Evolutionary conservation across 2,888 invertebrate genomes (phyloP).

Genomic region (Cerastoderma edule): DNA sequence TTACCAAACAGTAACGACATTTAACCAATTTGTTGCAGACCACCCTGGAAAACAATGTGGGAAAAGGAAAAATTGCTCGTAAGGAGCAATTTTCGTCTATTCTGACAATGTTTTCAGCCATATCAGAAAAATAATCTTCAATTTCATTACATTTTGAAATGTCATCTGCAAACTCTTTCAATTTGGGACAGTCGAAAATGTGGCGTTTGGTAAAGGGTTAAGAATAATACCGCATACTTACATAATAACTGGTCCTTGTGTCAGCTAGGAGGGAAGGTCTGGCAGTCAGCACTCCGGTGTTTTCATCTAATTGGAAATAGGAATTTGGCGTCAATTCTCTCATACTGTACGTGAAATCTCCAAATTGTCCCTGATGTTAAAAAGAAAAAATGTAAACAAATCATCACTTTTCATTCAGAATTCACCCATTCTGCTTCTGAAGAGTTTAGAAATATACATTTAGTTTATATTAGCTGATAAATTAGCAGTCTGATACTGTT

Average conservation of each 20-base stretch:
- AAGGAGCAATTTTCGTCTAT: background rate
- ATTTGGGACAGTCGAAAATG: too few species aligned
- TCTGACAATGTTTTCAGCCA: background rate
- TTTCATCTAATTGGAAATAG: conserved; percentile 67
- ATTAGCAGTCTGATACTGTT: too few species aligned
- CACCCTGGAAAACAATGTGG: background rate
- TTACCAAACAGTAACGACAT: too few species aligned
- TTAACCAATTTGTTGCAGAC: too few species aligned
- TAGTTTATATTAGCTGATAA: too few species aligned
- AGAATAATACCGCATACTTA: too few species aligned
- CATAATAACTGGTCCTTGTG: background rate
- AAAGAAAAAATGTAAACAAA: conserved; percentile 4
- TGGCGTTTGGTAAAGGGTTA: too few species aligned
- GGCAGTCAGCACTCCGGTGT: conserved; percentile 5
- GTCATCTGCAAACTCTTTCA: too few species aligned
- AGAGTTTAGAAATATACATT: too few species aligned
- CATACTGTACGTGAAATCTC: conserved; percentile 61
- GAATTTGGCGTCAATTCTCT: conserved; percentile 58
- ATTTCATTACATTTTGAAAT: too few species aligned
- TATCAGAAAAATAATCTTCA: too few species aligned
- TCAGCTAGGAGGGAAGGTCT: background rate
- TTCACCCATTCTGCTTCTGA: too few species aligned
- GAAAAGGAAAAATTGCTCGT: conserved; percentile 12
- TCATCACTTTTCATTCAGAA: background rate
- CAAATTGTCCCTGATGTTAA: conserved; percentile 67